Evolutionary conservation across 2,888 invertebrate species (phyloP).

Genomic region (Drosophila mercatorum): DNA sequence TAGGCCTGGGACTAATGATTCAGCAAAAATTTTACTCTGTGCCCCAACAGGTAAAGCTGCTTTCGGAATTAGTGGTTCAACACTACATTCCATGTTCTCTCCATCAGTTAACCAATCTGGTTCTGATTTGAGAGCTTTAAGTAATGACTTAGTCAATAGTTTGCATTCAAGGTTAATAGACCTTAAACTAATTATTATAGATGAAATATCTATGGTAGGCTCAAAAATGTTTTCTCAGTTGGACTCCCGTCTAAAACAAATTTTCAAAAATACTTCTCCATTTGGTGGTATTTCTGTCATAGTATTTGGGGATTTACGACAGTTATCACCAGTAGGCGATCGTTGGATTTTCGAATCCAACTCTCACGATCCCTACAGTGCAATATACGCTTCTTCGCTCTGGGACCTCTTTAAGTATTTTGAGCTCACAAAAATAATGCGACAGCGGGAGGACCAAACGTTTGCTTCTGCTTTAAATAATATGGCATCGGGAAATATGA

Average conservation of each 20-base stretch:
- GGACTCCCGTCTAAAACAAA: not conserved
- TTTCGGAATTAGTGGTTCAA: constrained; percentile 1
- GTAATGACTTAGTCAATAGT: not conserved
- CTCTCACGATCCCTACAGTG: not conserved
- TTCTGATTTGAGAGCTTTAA: not conserved
- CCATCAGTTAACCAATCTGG: not conserved
- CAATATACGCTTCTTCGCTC: too few species aligned
- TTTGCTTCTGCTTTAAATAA: too few species aligned
- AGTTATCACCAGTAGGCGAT: not conserved
- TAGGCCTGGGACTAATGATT: not conserved
- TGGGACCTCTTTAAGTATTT: too few species aligned
- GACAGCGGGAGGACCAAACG: too few species aligned
- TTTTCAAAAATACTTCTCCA: not conserved
- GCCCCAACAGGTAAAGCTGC: constrained; percentile 2
- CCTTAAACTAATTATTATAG: not conserved
- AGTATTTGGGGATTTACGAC: not conserved
- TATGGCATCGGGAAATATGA: too few species aligned
- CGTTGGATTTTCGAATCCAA: not conserved
- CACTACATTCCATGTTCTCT: not conserved
- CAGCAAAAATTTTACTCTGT: not conserved
- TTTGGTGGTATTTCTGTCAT: constrained; percentile 2
- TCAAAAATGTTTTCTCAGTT: not conserved
- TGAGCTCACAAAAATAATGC: too few species aligned
- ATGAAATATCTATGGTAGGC: not conserved
- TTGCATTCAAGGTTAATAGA: not conserved